phyloP scores from a whole-genome alignment of 2,797 vertebrate genomes.

The Poeciliopsis gracilis region DNA sequence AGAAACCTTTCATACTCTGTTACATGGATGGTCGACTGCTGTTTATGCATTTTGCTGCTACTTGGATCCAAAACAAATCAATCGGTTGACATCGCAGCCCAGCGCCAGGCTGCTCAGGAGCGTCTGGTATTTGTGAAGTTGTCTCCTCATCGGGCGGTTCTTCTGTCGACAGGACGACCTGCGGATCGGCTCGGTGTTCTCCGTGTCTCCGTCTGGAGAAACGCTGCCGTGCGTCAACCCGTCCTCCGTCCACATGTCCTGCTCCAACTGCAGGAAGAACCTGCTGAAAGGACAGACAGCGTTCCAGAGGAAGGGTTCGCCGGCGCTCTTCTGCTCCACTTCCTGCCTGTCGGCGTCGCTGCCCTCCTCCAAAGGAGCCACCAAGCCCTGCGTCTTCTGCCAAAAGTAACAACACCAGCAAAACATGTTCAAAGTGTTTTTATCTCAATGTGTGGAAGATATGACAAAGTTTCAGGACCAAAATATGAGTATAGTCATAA shows the following conservation, averaged over 20 bases:
- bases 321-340: conserved; percentile 96
- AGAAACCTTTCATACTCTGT: no score
- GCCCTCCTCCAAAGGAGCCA: conserved; percentile 38
- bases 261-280: conserved; percentile 91
- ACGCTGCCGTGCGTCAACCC: conserved; percentile 66
- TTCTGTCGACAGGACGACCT: conserved; percentile 84
- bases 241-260: conserved; percentile 75
- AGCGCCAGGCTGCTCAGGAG: background rate
- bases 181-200: conserved; percentile 96
- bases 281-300: conserved; percentile 96
- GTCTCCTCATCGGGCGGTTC: background rate
- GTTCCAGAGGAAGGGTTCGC: conserved; percentile 95
- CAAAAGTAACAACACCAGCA: conserved; percentile 82
- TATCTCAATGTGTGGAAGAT: no score
- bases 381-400: conserved; percentile 90
- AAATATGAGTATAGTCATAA: no score
- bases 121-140: background rate
- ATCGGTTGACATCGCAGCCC: no score
- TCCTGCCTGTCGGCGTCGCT: conserved; percentile 85
- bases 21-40: background rate
- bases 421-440: no score
- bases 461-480: no score
- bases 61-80: background rate
- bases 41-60: background rate
- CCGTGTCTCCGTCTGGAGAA: conserved; percentile 77